Evolutionary conservation across 2,797 vertebrate species (phyloP).

Genomic region (Hyperoplus immaculatus): DNA sequence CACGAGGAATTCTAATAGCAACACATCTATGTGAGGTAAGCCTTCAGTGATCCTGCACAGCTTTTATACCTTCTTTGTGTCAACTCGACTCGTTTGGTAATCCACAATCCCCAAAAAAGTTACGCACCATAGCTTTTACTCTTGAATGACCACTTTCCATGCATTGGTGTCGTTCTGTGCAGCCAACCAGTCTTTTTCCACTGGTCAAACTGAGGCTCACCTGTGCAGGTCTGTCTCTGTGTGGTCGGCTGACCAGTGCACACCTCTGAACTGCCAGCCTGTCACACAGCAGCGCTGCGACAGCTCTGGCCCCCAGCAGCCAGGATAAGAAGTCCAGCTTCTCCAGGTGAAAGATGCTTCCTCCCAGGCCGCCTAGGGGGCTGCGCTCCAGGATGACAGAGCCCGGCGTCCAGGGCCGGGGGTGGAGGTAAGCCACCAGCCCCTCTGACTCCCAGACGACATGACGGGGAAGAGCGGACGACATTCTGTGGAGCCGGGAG

Average conservation of each 20-base stretch:
- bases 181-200: background rate
- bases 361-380: conserved; percentile 15
- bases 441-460: conserved; percentile 82
- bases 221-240: conserved; percentile 70
- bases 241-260: conserved; percentile 80
- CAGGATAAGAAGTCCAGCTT: conserved; percentile 73
- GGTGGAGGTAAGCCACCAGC: conserved; percentile 80
- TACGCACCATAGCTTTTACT: too few relatives aligned
- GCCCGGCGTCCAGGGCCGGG: conserved; percentile 84
- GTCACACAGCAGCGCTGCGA: conserved; percentile 79
- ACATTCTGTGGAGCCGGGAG: conserved; percentile 68
- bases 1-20: too few relatives aligned
- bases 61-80: too few relatives aligned
- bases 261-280: conserved; percentile 78
- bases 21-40: too few relatives aligned
- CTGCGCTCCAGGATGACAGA: conserved; percentile 76
- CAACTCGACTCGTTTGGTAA: too few relatives aligned
- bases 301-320: conserved; percentile 72
- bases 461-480: conserved; percentile 10
- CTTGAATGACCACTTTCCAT: background rate
- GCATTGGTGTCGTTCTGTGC: background rate
- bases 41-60: too few relatives aligned
- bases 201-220: conserved; percentile 33
- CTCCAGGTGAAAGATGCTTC: conserved; percentile 79
- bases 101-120: too few relatives aligned